Percentiles rank a stretch among this genome's conserved stretches.
These are phyloP conservation scores for Hydrocynus forskahlii DNA, from an alignment of 2,797 vertebrate genomes.

Conservation along the genomic window DNA sequence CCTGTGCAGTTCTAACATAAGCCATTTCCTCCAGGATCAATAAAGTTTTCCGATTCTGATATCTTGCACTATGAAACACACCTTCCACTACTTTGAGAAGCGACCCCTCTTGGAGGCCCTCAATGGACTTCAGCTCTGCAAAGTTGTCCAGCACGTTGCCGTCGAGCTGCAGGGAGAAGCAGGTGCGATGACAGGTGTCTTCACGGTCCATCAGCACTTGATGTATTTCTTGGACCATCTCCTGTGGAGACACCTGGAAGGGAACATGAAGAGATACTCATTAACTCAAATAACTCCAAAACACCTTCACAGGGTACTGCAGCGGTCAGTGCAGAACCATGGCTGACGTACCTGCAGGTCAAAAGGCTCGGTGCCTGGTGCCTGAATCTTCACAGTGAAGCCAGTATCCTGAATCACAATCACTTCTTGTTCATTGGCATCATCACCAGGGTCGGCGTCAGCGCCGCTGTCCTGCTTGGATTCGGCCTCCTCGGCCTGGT, in stretches of 20 bases:
- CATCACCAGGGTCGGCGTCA: conserved; percentile 82
- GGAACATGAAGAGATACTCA: neutral
- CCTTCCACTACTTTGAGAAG: conserved; percentile 98
- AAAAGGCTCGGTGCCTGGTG: conserved; percentile 93
- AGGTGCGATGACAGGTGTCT: conserved; percentile 97
- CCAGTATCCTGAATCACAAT: conserved; percentile 99
- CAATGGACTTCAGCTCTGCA: conserved; percentile 96
- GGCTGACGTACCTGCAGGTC: conserved; percentile 87
- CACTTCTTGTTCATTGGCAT: conserved; percentile 94
- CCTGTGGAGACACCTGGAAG: conserved; percentile 94
- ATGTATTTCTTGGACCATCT: conserved; percentile 99
- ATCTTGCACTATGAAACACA: conserved; percentile 58
- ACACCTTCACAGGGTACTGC: neutral
- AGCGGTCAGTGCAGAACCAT: neutral
- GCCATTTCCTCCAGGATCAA: no score
- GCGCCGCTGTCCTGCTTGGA: conserved; percentile 82
- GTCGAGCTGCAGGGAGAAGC: conserved; percentile 96
- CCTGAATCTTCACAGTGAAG: conserved; percentile 96
- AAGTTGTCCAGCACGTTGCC: conserved; percentile 98
- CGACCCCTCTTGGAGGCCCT: conserved; percentile 95
- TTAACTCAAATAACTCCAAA: neutral
- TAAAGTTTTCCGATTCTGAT: no score
- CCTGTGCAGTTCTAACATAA: no score
- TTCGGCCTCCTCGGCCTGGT: conserved; percentile 76
- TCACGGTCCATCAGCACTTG: conserved; percentile 98